A percentile compares a stretch with the other conserved stretches of the same genome.
Conservation (phyloP, 2,113 vertebrate genomes). For the Ceuthmochares aereus region DNA sequence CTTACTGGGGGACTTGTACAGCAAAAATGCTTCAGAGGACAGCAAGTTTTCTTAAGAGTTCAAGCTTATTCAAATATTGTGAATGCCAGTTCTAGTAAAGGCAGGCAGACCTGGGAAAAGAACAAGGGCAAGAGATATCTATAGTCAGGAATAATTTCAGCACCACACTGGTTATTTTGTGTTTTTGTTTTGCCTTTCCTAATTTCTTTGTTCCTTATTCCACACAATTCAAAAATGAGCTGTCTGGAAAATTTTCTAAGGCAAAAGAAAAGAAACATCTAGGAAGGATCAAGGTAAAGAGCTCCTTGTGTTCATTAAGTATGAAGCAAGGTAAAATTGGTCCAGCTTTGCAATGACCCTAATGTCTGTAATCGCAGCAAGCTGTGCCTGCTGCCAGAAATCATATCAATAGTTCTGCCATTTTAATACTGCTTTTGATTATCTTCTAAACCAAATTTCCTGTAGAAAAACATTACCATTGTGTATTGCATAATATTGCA, state of each 20-base stretch:
- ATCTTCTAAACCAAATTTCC: not conserved
- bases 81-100: not conserved
- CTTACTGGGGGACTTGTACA: not conserved
- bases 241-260: not conserved
- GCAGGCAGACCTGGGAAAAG: not conserved
- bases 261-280: not conserved
- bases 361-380: conserved; percentile 5
- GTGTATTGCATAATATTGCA: not conserved
- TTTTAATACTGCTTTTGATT: not conserved
- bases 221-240: not conserved
- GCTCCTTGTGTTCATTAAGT: not conserved
- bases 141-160: not conserved
- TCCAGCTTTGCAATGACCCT: not conserved
- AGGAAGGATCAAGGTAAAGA: not conserved
- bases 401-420: not conserved
- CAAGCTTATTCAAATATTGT: not conserved
- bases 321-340: not conserved
- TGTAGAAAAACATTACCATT: not conserved
- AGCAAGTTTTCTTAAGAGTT: not conserved
- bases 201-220: not conserved
- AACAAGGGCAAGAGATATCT: not conserved
- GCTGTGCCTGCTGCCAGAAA: not conserved
- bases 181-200: not conserved
- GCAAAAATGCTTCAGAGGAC: not conserved
- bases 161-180: not conserved